phyloP scores from a whole-genome alignment of 2,888 invertebrate species.

The Lasioglossum pauxillum region DNA sequence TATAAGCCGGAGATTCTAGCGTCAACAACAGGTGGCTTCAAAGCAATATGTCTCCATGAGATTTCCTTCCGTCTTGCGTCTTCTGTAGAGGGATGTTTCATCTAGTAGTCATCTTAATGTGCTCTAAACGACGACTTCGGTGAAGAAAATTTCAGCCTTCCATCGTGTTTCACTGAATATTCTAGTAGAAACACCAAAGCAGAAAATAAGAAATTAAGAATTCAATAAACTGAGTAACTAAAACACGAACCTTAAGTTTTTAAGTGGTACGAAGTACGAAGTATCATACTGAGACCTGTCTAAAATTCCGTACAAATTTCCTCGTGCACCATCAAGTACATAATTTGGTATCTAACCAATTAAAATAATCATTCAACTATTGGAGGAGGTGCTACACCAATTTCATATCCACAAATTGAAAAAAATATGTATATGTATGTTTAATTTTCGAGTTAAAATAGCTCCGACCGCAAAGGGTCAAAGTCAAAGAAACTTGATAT shows the following conservation, averaged over 20 bases:
- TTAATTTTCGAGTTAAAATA: too few relatives aligned
- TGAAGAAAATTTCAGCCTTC: not conserved
- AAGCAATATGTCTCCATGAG: not conserved
- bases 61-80: not conserved
- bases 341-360: too few relatives aligned
- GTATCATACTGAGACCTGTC: too few relatives aligned
- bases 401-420: too few relatives aligned
- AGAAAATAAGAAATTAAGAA: not conserved
- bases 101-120: not conserved
- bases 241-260: not conserved
- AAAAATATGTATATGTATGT: too few relatives aligned
- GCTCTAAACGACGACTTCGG: not conserved
- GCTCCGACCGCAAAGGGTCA: too few relatives aligned
- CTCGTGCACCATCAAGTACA: too few relatives aligned
- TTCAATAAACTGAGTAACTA: not conserved
- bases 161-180: not conserved
- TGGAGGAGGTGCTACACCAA: too few relatives aligned
- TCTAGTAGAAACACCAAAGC: not conserved
- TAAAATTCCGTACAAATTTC: too few relatives aligned
- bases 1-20: not conserved
- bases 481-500: too few relatives aligned
- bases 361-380: too few relatives aligned
- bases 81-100: not conserved
- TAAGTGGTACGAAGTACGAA: not conserved
- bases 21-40: slow-evolving; percentile 20